Percentiles rank a stretch among this genome's conserved stretches.
These are phyloP conservation scores for Tridacna gigas DNA, from an alignment of 2,888 invertebrate genomes.

Conservation along the genomic window DNA sequence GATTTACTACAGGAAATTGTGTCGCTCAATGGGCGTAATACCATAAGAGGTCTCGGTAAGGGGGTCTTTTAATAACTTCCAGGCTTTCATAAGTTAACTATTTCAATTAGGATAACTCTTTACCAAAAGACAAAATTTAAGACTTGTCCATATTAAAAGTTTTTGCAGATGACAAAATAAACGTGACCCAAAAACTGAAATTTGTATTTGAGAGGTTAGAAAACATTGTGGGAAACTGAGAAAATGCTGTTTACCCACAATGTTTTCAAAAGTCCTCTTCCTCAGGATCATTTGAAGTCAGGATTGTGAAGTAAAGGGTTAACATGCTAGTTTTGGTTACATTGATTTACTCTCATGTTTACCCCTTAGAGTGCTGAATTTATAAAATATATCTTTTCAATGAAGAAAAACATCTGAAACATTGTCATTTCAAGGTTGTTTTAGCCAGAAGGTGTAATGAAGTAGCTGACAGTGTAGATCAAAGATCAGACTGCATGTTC, in stretches of 20 bases:
- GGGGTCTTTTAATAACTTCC: constrained; percentile 17
- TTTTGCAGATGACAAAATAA: too few species aligned
- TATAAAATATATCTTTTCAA: too few species aligned
- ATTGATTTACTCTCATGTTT: neutral
- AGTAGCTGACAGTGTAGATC: too few species aligned
- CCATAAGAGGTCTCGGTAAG: constrained; percentile 16
- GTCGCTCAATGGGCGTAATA: constrained; percentile 12
- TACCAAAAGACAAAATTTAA: neutral
- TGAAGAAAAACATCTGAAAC: too few species aligned
- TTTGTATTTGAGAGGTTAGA: too few species aligned
- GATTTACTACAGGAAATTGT: constrained; percentile 27
- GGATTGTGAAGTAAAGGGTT: neutral
- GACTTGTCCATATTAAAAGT: too few species aligned
- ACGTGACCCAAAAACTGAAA: too few species aligned
- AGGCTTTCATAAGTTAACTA: neutral
- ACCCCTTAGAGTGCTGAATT: too few species aligned
- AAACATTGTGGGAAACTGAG: neutral
- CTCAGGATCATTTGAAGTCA: neutral
- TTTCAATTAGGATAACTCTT: neutral
- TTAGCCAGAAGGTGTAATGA: too few species aligned
- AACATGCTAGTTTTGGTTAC: neutral
- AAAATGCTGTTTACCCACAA: neutral
- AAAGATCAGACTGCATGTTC: too few species aligned
- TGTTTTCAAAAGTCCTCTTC: neutral
- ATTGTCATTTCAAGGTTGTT: too few species aligned